Base-by-base conservation (phyloP, 2,113 vertebrate species). In the Archilochus colubris region DNA sequence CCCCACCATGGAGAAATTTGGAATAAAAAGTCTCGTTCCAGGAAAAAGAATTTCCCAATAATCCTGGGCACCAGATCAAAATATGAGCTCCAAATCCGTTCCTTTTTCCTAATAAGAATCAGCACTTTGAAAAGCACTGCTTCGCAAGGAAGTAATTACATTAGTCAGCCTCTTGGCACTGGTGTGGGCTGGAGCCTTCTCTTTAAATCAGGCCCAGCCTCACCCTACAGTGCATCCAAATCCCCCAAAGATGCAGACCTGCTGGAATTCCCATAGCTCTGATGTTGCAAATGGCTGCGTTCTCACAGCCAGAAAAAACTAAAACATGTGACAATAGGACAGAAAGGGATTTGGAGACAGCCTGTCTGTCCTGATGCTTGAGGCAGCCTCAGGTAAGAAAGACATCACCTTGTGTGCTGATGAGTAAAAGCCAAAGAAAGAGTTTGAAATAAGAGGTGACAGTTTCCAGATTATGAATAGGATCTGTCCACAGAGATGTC, bases 31-130 rank as follows among this genome's bases (percentile, higher is more conserved):
- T 95, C 93, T 96, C 96, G 25, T 97, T 97, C 92, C 91, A 97
- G 91, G 96, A 97, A 97, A 98, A 97, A 94, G 68, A 96, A 93
- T 96, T 96, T 97, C 95, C 79, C 96, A 94, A 96, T 96, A 93
- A 96, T 93, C 76, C 95, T 97, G 92, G 95, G 92, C 95, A 95
- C 62, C 66, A 90, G 89, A 81, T 97, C 95, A 96, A 91, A 96
- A 81, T 82, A 89, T 64, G 70, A 92, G 76, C 68, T 94, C 95
- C 88, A 97, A 95, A 96, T 97, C 89, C 85, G 1, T 96, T 97
- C 92, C 94, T 97, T 97, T 94, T 93, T 94, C 96, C 95, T 97
- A 98, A 97, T 97, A 92, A 93, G 94, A 97, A 97, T 94, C 96
- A 97, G 89, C 93, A 96, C 69, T 98, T 97, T 88, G 88, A 95